phyloP scores from a whole-genome alignment of 2,113 vertebrate genomes.

The Rafetus swinhoei region DNA sequence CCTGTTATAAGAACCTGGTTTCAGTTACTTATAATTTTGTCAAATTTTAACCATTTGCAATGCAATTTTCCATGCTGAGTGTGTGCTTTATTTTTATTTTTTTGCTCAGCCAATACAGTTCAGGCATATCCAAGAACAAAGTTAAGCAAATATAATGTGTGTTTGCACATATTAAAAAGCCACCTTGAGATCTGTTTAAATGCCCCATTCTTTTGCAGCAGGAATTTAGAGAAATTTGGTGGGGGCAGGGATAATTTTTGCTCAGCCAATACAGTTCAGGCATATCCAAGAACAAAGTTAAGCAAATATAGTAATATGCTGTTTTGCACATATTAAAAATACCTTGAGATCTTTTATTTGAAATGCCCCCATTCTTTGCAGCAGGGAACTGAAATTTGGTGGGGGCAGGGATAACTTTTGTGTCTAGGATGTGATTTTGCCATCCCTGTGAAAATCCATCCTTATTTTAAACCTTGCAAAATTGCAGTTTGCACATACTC shows the following conservation, averaged over 20 bases:
- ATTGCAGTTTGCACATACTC: neutral
- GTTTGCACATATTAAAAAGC: neutral
- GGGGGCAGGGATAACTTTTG: neutral
- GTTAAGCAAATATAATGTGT: neutral
- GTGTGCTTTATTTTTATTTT: neutral
- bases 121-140: neutral
- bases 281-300: neutral
- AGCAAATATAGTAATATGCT: neutral
- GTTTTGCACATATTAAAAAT: neutral
- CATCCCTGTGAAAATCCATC: neutral
- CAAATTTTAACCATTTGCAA: neutral
- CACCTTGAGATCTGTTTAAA: neutral
- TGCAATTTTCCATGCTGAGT: conserved; percentile 10
- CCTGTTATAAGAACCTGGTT: neutral
- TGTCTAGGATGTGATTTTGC: neutral
- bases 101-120: neutral
- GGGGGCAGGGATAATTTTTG: neutral
- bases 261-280: neutral
- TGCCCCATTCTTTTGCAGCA: neutral
- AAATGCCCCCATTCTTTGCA: neutral
- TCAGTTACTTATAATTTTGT: neutral
- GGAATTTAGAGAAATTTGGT: neutral
- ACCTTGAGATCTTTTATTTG: neutral
- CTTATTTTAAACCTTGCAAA: neutral
- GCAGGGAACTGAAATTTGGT: neutral